phyloP scores from a whole-genome alignment of 2,113 vertebrate genomes.

The Puntigrus tetrazona region DNA sequence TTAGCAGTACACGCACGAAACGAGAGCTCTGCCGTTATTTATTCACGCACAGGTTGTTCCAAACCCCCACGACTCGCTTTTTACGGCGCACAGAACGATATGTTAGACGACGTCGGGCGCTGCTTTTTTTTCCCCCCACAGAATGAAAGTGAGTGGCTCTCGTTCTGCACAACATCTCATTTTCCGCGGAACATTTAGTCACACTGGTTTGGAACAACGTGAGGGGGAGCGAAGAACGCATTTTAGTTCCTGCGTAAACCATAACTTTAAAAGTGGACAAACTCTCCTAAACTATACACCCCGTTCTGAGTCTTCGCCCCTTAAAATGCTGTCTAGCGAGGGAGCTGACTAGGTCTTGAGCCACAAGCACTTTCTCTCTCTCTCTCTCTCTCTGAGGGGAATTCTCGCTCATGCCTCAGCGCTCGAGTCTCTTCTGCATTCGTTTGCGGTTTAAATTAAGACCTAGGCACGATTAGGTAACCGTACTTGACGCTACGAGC shows the following conservation, averaged over 20 bases:
- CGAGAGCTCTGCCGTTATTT: not conserved
- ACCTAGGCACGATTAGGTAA: slow-evolving; percentile 66
- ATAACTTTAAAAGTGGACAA: not conserved
- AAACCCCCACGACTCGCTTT: not conserved
- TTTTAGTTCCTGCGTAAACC: not conserved
- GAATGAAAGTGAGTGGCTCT: not conserved
- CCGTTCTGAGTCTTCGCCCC: not conserved
- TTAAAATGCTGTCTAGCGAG: not conserved
- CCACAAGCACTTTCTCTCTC: not conserved
- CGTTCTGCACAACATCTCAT: not conserved
- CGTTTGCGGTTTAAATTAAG: slow-evolving; percentile 54
- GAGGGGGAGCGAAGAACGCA: not conserved
- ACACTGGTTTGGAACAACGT: not conserved
- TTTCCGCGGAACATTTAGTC: not conserved
- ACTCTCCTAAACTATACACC: not conserved
- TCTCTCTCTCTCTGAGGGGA: slow-evolving; percentile 28
- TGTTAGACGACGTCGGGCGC: not conserved
- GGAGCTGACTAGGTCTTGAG: not conserved
- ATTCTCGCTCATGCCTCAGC: slow-evolving; percentile 9
- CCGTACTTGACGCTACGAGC: slow-evolving; percentile 64
- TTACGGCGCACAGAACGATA: not conserved
- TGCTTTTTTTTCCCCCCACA: not conserved
- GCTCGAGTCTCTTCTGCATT: slow-evolving; percentile 11
- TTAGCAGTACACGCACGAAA: not conserved
- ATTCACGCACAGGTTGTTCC: not conserved